Evolutionary conservation across 2,113 vertebrate genomes (phyloP).

Genomic region (Aptenodytes patagonicus): DNA sequence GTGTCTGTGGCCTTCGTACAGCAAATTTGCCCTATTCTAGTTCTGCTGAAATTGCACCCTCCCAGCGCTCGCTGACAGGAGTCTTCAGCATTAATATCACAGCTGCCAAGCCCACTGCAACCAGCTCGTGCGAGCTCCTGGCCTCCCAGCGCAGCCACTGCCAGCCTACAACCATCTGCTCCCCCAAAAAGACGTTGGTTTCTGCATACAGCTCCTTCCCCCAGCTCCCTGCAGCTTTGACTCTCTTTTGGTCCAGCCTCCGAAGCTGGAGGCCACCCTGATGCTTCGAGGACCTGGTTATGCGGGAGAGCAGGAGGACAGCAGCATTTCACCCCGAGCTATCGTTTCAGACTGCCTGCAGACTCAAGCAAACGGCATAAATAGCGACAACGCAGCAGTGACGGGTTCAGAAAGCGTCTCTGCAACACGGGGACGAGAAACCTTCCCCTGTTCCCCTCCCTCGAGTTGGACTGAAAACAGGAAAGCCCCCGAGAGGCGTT

Average conservation of each 20-base stretch:
- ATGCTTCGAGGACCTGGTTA: neutral
- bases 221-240: neutral
- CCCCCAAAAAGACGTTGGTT: rapidly evolving
- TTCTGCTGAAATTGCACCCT: neutral
- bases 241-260: neutral
- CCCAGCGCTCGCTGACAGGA: neutral
- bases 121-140: neutral
- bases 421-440: neutral
- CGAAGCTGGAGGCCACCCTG: neutral
- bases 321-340: neutral
- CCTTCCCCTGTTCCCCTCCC: neutral
- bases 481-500: neutral
- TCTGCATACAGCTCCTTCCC: neutral
- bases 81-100: neutral
- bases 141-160: neutral
- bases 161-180: neutral
- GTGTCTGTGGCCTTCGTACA: neutral
- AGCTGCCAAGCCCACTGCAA: rapidly evolving
- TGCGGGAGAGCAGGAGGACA: neutral
- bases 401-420: neutral
- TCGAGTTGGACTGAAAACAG: no score
- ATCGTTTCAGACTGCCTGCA: no score
- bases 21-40: neutral
- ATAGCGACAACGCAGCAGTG: neutral
- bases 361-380: neutral